Evolutionary conservation across 1,140 invertebrate species (phyloP).

Genomic region (Lepidurus couesii): DNA sequence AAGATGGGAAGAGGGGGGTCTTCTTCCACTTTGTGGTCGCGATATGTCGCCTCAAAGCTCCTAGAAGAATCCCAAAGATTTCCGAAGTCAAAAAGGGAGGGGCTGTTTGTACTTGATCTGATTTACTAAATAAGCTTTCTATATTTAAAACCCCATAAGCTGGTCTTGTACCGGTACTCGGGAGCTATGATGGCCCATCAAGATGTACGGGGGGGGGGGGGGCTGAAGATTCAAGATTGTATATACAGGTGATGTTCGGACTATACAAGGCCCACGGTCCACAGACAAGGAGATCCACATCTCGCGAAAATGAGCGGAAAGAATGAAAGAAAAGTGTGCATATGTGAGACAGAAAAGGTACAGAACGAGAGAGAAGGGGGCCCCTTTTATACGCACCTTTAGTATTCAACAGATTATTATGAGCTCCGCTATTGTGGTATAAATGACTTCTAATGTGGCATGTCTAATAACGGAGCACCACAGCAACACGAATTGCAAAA

Average conservation of each 20-base stretch:
- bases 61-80: background rate
- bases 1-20: background rate
- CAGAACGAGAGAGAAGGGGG: background rate
- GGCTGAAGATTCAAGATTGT: background rate
- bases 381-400: background rate
- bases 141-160: conserved; percentile 10
- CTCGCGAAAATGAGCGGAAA: background rate
- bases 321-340: background rate
- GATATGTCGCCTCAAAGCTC: background rate
- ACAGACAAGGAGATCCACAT: background rate
- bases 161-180: background rate
- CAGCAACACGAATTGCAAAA: background rate
- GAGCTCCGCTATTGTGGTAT: background rate
- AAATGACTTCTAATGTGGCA: conserved; percentile 19
- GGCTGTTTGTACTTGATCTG: background rate
- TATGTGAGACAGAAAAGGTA: no score
- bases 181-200: background rate
- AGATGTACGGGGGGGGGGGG: background rate
- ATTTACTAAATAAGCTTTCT: conserved; percentile 15
- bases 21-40: background rate
- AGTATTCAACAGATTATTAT: background rate
- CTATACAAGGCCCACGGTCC: background rate
- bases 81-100: background rate
- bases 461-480: conserved; percentile 14
- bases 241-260: background rate